phyloP scores from a whole-genome alignment of 2,888 invertebrate genomes.

The Malachius bipustulatus region DNA sequence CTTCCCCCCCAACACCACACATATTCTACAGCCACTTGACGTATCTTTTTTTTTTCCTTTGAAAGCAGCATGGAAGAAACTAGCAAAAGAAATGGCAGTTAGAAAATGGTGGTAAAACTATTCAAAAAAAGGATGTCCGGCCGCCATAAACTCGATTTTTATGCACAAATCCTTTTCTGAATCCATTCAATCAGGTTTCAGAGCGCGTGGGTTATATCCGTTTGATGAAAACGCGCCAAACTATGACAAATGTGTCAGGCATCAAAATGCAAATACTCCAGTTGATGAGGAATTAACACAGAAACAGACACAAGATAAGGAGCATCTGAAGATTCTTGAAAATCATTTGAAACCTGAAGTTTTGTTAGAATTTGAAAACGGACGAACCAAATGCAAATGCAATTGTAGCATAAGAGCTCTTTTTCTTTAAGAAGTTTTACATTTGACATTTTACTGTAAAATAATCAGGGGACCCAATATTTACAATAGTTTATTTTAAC shows the following conservation, averaged over 20 bases:
- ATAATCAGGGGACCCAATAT: too few relatives aligned
- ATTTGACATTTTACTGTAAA: too few relatives aligned
- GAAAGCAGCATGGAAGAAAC: not conserved
- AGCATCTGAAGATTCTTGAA: not conserved
- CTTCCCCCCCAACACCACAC: not conserved
- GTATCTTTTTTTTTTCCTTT: slow-evolving; percentile 1
- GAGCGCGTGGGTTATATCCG: not conserved
- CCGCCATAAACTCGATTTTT: not conserved
- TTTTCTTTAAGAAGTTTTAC: too few relatives aligned
- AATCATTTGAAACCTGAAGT: not conserved
- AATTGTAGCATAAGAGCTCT: too few relatives aligned
- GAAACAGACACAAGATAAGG: not conserved
- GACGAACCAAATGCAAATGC: too few relatives aligned
- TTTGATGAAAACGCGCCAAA: not conserved
- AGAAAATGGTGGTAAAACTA: not conserved
- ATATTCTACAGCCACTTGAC: slow-evolving; percentile 2
- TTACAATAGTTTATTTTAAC: too few relatives aligned
- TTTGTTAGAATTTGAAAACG: slow-evolving; percentile 2
- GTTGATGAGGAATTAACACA: too few relatives aligned
- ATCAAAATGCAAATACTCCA: too few relatives aligned
- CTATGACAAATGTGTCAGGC: not conserved
- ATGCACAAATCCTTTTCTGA: not conserved
- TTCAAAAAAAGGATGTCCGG: not conserved
- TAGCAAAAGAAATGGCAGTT: not conserved
- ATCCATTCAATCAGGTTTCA: not conserved